Conservation (phyloP, 1,140 invertebrate species). For the Oryzaephilus surinamensis region DNA sequence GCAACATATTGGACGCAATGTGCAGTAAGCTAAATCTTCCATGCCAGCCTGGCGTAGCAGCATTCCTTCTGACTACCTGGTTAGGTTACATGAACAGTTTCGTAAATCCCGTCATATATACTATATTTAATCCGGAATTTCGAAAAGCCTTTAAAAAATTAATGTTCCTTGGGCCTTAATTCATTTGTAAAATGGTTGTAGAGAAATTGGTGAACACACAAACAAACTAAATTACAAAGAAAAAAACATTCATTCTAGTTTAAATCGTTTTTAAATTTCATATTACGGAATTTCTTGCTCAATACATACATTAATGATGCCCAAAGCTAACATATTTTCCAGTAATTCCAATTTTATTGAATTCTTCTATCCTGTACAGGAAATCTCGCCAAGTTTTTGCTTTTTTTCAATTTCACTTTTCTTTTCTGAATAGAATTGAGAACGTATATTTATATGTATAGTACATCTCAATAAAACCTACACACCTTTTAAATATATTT, state of each 20-base stretch:
- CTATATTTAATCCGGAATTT: slow-evolving; percentile 99
- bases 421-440: neutral
- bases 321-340: slow-evolving; percentile 5
- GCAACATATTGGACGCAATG: slow-evolving; percentile 94
- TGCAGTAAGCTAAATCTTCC: slow-evolving; percentile 68
- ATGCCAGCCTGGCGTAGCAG: slow-evolving; percentile 77
- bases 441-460: neutral
- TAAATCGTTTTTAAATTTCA: slow-evolving; percentile 3
- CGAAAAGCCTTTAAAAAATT: slow-evolving; percentile 97
- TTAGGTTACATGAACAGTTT: slow-evolving; percentile 98
- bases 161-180: slow-evolving; percentile 48
- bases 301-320: slow-evolving; percentile 10
- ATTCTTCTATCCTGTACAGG: neutral
- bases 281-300: slow-evolving; percentile 8
- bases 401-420: neutral
- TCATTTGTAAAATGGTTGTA: neutral
- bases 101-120: slow-evolving; percentile 97
- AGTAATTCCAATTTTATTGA: slow-evolving; percentile 7
- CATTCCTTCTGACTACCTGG: slow-evolving; percentile 95
- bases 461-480: neutral
- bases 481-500: neutral
- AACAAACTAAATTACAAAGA: neutral
- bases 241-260: slow-evolving; percentile 5
- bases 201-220: neutral
- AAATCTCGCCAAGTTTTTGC: neutral